Base-by-base conservation (phyloP, 2,888 invertebrate species). In the Apomyelois bistriatella region DNA sequence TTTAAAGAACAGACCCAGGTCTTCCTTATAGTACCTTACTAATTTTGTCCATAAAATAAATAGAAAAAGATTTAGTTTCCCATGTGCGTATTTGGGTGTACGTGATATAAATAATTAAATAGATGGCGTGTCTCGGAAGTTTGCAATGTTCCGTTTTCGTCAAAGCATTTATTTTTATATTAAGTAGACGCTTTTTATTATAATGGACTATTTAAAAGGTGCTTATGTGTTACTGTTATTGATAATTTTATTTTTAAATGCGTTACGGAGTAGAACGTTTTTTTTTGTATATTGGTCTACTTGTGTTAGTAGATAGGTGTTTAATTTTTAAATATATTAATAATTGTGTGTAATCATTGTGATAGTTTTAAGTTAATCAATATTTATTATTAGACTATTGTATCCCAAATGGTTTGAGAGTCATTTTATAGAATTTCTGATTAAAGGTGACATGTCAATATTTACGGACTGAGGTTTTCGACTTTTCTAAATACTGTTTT, bases 81-180 rank as follows among this genome's bases (percentile, higher is more conserved):
- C 2, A 22, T 22, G 22, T 22, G 22, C 5, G 22, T 22, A 3
- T 22, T 22, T 22, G 22, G 5, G n/a, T 3, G 5, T 22, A 22
- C 22, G 22, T 3, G 22, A n/a, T 46, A 37, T 55, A n/a, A 52
- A 51, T 56, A 53, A 49, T 56, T 52, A 28, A 13, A 36, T 46
- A 57, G 56, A 59, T 62, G 9, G 62, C 54, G 62, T 66, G 66
- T 70, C 65, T 68, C 64, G 59, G 63, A 68, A 65, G 64, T 70
- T 74, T 65, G 73, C 71, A 76, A 69, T 79, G 77, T 81, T 81
- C 76, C 74, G 72, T 74, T 78, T 72, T 58, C 69, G 68, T 60
- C 1, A 68, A 66, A 65, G 76, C 73, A 76, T 78, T 78, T 77
- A 70, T 73, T 62, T 61, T 54, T 64, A 65, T 66, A 62, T 66